Conservation (phyloP, 2,888 invertebrate genomes). For the Diplazon laetatorius region DNA sequence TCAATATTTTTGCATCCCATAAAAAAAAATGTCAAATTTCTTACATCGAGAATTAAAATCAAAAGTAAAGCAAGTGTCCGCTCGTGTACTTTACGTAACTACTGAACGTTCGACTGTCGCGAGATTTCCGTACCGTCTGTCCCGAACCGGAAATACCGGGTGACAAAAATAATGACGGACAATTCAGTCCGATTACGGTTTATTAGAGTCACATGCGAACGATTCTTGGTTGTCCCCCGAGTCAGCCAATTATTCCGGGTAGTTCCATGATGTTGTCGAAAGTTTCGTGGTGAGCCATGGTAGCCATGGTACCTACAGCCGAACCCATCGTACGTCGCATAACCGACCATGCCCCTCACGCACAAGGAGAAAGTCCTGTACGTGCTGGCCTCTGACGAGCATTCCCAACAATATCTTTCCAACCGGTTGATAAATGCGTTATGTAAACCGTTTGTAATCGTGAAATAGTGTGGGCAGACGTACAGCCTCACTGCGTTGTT, state of each 20-base stretch:
- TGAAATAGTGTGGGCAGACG: constrained; percentile 25
- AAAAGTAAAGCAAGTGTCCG: not conserved
- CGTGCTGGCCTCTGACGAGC: constrained; percentile 54
- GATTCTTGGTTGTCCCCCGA: not conserved
- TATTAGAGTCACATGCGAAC: not conserved
- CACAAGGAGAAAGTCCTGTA: constrained; percentile 31
- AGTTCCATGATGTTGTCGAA: not conserved
- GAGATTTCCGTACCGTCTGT: not conserved
- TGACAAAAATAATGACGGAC: constrained; percentile 1
- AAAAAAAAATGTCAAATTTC: no score
- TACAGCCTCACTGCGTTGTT: constrained; percentile 39
- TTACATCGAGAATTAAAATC: no score
- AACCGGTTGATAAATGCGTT: constrained; percentile 56
- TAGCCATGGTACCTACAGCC: not conserved
- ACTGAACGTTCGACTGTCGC: not conserved
- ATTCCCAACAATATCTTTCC: not conserved
- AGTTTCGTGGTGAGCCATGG: not conserved
- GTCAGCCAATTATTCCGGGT: not conserved
- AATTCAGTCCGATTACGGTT: not conserved
- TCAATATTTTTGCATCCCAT: no score
- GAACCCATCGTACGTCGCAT: not conserved
- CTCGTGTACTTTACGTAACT: not conserved
- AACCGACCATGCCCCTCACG: not conserved
- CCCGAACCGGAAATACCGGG: not conserved
- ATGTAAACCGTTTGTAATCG: constrained; percentile 32